phyloP scores from a whole-genome alignment of 30 jellyfish, hydroid and myxozoan genomes.

The Turritopsis dohrnii region DNA sequence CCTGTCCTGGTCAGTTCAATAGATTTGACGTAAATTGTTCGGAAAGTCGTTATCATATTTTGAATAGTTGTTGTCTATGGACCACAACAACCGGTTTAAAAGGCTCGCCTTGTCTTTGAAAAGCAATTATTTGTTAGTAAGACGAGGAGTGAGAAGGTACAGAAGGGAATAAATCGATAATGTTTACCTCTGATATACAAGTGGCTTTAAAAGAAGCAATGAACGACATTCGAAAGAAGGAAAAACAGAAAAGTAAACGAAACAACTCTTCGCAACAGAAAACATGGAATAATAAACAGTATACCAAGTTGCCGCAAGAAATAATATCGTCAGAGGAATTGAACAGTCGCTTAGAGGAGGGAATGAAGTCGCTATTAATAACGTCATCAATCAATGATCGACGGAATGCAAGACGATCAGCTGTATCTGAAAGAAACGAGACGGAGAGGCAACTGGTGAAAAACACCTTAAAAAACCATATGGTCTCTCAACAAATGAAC shows the following conservation, averaged over 20 bases:
- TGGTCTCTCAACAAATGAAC: not conserved
- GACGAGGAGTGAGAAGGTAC: not conserved
- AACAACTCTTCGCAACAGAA: not conserved
- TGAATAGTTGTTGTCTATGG: not conserved
- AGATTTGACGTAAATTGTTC: not conserved
- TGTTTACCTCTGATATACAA: constrained; percentile 3
- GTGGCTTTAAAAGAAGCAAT: not conserved
- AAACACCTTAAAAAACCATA: not conserved
- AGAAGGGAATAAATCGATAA: not conserved
- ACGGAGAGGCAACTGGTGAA: constrained; percentile 10
- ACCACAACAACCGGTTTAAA: not conserved
- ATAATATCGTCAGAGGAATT: not conserved
- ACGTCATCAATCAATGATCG: constrained; percentile 6
- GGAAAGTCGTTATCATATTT: not conserved
- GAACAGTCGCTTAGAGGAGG: not conserved
- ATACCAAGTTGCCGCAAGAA: not conserved
- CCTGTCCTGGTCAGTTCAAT: not conserved
- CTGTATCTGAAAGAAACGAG: constrained; percentile 10
- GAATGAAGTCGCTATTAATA: not conserved
- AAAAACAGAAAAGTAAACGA: not conserved
- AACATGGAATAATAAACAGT: not conserved
- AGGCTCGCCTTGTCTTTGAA: not conserved
- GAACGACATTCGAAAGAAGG: constrained; percentile 4
- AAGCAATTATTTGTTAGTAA: not conserved
- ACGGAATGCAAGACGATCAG: not conserved